These are phyloP conservation scores for Ceraclea dissimilis DNA, from an alignment of 2,888 invertebrate genomes.

Conservation along the genomic window DNA sequence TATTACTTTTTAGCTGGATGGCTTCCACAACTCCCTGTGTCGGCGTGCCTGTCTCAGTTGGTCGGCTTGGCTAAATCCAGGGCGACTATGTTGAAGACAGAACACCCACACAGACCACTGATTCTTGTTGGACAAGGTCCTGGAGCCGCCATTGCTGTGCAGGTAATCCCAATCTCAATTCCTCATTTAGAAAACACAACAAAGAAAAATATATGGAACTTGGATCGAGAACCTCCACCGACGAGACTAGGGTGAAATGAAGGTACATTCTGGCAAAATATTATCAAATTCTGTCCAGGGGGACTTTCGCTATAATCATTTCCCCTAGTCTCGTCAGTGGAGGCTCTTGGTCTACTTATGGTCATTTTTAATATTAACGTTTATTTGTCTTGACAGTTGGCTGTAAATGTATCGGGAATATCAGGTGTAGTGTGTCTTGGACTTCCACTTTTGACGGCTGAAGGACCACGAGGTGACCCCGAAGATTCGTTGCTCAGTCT, in stretches of 20 bases:
- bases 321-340: no score
- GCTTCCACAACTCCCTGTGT: conserved; percentile 20
- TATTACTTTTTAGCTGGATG: conserved; percentile 22
- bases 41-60: conserved; percentile 21
- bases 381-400: conserved; percentile 14
- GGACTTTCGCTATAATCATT: no score
- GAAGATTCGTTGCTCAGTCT: conserved; percentile 55
- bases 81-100: conserved; percentile 17
- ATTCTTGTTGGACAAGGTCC: conserved; percentile 55
- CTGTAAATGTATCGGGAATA: conserved; percentile 32
- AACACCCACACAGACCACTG: conserved; percentile 46
- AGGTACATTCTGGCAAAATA: neutral
- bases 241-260: neutral
- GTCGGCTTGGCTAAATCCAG: conserved; percentile 16
- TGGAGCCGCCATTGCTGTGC: conserved; percentile 53
- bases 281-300: no score
- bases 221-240: no score
- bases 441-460: conserved; percentile 58
- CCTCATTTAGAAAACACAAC: no score
- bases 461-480: conserved; percentile 56
- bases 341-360: no score
- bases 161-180: no score
- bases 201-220: no score
- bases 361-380: no score
- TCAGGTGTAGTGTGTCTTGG: conserved; percentile 61